phyloP scores from a whole-genome alignment of 2,113 vertebrate genomes.

The Deroptyus accipitrinus region DNA sequence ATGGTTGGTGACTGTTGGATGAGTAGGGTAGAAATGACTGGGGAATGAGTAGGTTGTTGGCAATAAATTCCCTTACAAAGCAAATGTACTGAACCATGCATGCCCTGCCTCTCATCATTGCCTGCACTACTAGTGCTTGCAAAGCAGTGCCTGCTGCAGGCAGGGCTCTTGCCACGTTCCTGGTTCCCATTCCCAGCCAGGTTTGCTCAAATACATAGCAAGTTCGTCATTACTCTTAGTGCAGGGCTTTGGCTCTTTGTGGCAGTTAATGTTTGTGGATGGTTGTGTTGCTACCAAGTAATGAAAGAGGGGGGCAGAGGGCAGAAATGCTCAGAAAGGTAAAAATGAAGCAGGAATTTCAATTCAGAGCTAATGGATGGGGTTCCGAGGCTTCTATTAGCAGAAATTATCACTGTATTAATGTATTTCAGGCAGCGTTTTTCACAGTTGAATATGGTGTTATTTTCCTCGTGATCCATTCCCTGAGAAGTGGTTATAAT shows the following conservation, averaged over 20 bases:
- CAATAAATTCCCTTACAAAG: background rate
- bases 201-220: fast-evolving
- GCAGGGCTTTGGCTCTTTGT: background rate
- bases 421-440: slow-evolving; percentile 57
- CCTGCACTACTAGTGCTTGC: background rate
- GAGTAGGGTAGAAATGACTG: background rate
- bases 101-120: fast-evolving
- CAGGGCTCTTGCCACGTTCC: background rate
- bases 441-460: slow-evolving; percentile 53
- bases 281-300: background rate
- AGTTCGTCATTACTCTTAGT: fast-evolving
- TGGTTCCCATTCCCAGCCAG: background rate
- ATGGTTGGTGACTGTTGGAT: fast-evolving
- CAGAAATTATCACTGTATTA: slow-evolving; percentile 63
- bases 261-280: background rate
- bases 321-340: background rate
- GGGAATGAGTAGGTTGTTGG: background rate
- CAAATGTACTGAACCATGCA: fast-evolving
- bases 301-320: background rate
- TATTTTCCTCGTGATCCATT: slow-evolving; percentile 64
- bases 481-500: slow-evolving; percentile 67
- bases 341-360: slow-evolving; percentile 19
- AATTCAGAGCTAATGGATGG: slow-evolving; percentile 17
- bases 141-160: fast-evolving
- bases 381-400: slow-evolving; percentile 42